Evolutionary conservation across 1,140 invertebrate genomes (phyloP).

Genomic region (Drosophila parvula): DNA sequence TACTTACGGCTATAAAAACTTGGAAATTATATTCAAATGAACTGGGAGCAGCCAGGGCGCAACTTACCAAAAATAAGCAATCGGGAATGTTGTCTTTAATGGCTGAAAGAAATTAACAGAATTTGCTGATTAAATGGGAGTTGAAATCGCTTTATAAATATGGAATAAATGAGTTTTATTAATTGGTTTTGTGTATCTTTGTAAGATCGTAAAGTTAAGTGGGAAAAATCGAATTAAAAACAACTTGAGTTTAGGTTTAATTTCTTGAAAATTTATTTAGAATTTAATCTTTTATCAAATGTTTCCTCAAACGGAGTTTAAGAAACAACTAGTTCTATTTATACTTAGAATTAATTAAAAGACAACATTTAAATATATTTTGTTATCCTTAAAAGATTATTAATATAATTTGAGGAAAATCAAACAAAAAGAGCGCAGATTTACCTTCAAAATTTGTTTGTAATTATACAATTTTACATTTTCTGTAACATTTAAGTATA

Average conservation of each 20-base stretch:
- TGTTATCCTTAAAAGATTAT: too few relatives aligned
- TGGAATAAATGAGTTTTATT: not conserved
- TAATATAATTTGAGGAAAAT: too few relatives aligned
- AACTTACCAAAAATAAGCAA: constrained; percentile 34
- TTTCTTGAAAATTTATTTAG: not conserved
- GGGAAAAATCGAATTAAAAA: not conserved
- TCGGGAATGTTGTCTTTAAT: constrained; percentile 6
- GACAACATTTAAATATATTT: too few relatives aligned
- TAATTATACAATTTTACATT: not conserved
- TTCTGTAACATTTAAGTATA: not conserved
- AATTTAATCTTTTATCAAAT: not conserved
- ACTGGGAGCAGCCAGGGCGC: not conserved
- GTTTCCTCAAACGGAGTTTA: too few relatives aligned
- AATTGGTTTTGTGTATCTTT: not conserved
- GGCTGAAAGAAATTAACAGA: constrained; percentile 18
- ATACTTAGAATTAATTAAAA: not conserved
- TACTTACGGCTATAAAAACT: constrained; percentile 34
- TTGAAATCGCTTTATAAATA: constrained; percentile 8
- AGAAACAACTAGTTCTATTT: not conserved
- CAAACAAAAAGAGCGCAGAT: not conserved
- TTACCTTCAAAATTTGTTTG: not conserved
- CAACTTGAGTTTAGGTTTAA: not conserved
- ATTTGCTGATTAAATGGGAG: not conserved
- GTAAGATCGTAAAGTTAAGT: not conserved
- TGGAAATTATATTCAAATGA: constrained; percentile 35